Conservation (phyloP, 1,140 invertebrate genomes). For the Musca vetustissima region DNA sequence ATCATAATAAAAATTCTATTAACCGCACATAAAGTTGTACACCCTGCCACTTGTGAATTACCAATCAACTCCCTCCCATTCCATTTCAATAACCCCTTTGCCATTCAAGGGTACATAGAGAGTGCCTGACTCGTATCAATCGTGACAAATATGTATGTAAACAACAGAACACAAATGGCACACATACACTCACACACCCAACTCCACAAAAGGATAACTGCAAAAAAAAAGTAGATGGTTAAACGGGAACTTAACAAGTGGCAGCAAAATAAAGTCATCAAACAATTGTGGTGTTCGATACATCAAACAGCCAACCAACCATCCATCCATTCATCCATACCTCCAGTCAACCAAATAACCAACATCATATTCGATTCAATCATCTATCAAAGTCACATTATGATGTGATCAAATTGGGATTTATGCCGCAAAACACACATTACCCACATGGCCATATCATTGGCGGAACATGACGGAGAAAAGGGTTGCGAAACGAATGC, state of each 20-base stretch:
- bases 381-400: constrained; percentile 57
- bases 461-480: too few species aligned
- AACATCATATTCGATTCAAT: constrained; percentile 28
- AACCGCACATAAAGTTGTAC: constrained; percentile 5
- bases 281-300: not conserved
- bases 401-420: constrained; percentile 57
- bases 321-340: constrained; percentile 2
- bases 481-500: too few species aligned
- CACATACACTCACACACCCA: too few species aligned
- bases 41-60: not conserved
- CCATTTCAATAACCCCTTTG: not conserved
- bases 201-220: not conserved
- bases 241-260: constrained; percentile 18
- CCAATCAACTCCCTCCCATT: not conserved
- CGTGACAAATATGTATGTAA: constrained; percentile 49
- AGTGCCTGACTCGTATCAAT: constrained; percentile 30
- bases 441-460: not conserved
- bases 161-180: not conserved
- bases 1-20: constrained; percentile 21
- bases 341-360: constrained; percentile 1
- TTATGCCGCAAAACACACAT: constrained; percentile 41
- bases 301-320: not conserved
- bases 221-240: constrained; percentile 6
- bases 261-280: constrained; percentile 16
- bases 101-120: not conserved